These are phyloP conservation scores for Paratrypauchen microcephalus DNA, from an alignment of 2,797 vertebrate species.

Conservation along the genomic window DNA sequence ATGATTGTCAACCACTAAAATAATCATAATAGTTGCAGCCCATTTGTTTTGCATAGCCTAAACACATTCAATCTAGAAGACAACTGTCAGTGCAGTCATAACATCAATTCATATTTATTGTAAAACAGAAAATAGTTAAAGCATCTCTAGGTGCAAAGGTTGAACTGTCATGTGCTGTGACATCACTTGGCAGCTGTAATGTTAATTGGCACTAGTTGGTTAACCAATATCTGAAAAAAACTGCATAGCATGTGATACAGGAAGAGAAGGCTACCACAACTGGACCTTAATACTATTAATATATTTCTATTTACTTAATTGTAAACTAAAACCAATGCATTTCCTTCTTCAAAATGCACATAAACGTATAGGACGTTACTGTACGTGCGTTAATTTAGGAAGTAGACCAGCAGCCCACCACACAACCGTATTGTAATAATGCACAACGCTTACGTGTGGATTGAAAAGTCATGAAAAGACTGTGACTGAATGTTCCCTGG, in stretches of 20 bases:
- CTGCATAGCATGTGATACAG: background rate
- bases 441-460: background rate
- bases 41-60: background rate
- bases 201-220: background rate
- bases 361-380: conserved; percentile 4
- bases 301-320: background rate
- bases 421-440: background rate
- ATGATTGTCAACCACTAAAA: background rate
- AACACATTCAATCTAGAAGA: background rate
- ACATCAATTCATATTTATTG: background rate
- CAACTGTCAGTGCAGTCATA: background rate
- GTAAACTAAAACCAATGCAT: background rate
- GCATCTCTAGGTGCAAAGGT: conserved; percentile 50
- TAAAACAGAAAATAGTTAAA: background rate
- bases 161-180: conserved; percentile 40
- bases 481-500: conserved; percentile 1
- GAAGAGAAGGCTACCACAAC: background rate
- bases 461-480: background rate
- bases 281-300: background rate
- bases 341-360: conserved; percentile 34
- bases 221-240: background rate
- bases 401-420: conserved; percentile 1
- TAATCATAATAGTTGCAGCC: background rate
- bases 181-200: conserved; percentile 14
- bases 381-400: background rate